These are phyloP conservation scores for Thereva nobilitata DNA, from an alignment of 2,888 invertebrate species.

Conservation along the genomic window DNA sequence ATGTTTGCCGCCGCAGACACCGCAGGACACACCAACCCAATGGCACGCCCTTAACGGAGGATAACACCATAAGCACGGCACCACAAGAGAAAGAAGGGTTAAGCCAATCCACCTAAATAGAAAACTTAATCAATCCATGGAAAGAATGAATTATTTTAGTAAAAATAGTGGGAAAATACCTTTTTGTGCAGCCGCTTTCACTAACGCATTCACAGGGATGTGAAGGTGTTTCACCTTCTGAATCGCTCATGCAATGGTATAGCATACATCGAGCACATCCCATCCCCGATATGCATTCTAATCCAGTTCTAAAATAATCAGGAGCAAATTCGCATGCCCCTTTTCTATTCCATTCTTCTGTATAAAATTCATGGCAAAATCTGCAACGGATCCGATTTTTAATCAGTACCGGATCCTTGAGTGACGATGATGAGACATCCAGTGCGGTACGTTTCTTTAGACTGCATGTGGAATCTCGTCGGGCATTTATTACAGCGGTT, in stretches of 20 bases:
- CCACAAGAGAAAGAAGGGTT: slow-evolving; percentile 80
- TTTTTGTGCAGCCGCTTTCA: slow-evolving; percentile 74
- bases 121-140: slow-evolving; percentile 8
- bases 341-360: slow-evolving; percentile 80
- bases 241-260: slow-evolving; percentile 91
- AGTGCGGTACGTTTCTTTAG: slow-evolving; percentile 69
- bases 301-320: slow-evolving; percentile 77
- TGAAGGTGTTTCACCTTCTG: slow-evolving; percentile 83
- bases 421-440: slow-evolving; percentile 55
- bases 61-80: slow-evolving; percentile 95
- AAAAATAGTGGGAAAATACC: slow-evolving; percentile 55
- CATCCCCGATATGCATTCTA: slow-evolving; percentile 83
- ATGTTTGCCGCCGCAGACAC: slow-evolving; percentile 83
- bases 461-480: slow-evolving; percentile 63
- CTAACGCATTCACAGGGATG: slow-evolving; percentile 82
- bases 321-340: slow-evolving; percentile 88
- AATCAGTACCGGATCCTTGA: slow-evolving; percentile 50
- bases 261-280: slow-evolving; percentile 86
- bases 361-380: slow-evolving; percentile 80
- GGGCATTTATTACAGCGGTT: slow-evolving; percentile 52
- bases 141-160: slow-evolving; percentile 1
- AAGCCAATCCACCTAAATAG: slow-evolving; percentile 75
- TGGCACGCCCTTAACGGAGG: slow-evolving; percentile 84
- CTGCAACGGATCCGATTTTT: slow-evolving; percentile 61
- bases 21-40: slow-evolving; percentile 78